Evolutionary conservation across 2,113 vertebrate genomes (phyloP), one percentile per base, ranked within the genome.

Genomic region (Eolophus roseicapilla): DNA sequence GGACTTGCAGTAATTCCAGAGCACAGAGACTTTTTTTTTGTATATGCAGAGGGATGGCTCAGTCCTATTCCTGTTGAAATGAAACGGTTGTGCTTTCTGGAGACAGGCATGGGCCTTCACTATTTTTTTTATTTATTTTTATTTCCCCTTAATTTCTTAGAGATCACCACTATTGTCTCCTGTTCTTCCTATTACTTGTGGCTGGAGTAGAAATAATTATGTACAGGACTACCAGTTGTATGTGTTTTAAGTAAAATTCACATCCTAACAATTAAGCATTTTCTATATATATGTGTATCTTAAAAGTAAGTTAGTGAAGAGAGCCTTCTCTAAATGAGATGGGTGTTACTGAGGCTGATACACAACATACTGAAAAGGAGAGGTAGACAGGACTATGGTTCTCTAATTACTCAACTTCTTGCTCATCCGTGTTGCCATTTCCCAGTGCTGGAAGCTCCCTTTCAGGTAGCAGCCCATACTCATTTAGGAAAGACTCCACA

Each of bases 401-500:
- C 53, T 82, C 74, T 71, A 87, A 59, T 98, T 98, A 99, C 84
- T 99, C 99, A 20, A 98, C 95, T 57, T 99, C 98, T 41, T 98
- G 98, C 57, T 98, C 98, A 50, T 97, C 97, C 9, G 97, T 97
- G 57, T 98, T 98, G 4, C 98, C 98, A 1, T 98, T 98, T 67
- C 97, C 63, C 53, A 96, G 78, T 3, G 96, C 97, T 20, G 96
- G 96, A 3, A 98, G 81, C 87, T 99, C 98, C 95, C 98, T 99
- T 92, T 99, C 99, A 3, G 99, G 99, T 77, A 99, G 97, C 96
- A 99, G 96, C 86, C 99, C 99, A 19, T 99, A 99, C 91, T 99
- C 99, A 69, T 99, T 99, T 77, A 99, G 98, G 97, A 99, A 99
- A 33, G 98, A 97, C 93, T 99, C 99, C 69, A 99, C 98, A 92